These are phyloP conservation scores for Dasypolia templi DNA, from an alignment of 2,888 invertebrate genomes.

Conservation along the genomic window DNA sequence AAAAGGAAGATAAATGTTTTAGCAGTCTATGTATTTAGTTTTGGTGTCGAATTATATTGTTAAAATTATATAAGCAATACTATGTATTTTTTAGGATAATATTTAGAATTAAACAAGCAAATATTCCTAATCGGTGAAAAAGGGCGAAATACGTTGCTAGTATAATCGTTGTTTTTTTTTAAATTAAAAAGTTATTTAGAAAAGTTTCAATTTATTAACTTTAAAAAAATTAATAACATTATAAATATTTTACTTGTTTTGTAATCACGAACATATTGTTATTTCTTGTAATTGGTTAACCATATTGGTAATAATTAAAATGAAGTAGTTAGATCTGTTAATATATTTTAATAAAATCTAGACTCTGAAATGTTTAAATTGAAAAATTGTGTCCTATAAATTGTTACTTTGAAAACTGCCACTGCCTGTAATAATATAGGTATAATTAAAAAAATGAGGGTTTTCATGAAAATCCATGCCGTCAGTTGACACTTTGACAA, in stretches of 20 bases:
- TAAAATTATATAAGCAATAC: neutral
- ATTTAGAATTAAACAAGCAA: constrained; percentile 11
- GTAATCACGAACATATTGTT: constrained; percentile 42
- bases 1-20: neutral
- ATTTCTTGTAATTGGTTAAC: constrained; percentile 48
- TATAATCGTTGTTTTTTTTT: constrained; percentile 49
- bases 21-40: neutral
- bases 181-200: constrained; percentile 48
- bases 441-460: too few species aligned
- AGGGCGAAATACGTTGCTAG: constrained; percentile 30
- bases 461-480: neutral
- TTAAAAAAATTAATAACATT: constrained; percentile 26
- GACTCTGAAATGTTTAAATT: constrained; percentile 16
- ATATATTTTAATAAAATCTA: constrained; percentile 29
- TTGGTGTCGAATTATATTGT: neutral
- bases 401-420: constrained; percentile 4
- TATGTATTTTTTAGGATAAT: neutral
- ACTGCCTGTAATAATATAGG: constrained; percentile 3
- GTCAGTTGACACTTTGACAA: neutral
- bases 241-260: constrained; percentile 51
- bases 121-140: constrained; percentile 2
- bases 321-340: constrained; percentile 52
- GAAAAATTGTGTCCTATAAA: constrained; percentile 10
- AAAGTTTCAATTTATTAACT: neutral
- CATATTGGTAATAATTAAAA: constrained; percentile 45